Evolutionary conservation across 2,797 vertebrate species (phyloP).

Genomic region (Leptatherina wallacei): DNA sequence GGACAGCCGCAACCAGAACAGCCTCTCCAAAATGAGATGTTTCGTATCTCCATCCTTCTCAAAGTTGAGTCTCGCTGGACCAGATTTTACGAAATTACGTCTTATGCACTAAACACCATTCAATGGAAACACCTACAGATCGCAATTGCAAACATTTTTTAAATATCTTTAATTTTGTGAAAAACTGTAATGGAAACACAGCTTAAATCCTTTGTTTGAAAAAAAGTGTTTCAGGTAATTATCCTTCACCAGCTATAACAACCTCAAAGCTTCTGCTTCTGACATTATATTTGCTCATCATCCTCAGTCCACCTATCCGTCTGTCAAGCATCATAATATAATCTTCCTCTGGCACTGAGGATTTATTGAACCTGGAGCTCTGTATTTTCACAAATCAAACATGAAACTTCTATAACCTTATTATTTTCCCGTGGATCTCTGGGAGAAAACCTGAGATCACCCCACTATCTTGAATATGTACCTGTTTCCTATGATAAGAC

Average conservation of each 20-base stretch:
- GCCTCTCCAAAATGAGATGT: no score
- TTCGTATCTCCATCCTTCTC: no score
- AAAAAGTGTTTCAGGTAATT: conserved; percentile 13
- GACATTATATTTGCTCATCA: background rate
- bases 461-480: conserved; percentile 39
- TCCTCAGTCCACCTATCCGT: background rate
- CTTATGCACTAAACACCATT: no score
- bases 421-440: conserved; percentile 20
- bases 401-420: conserved; percentile 16
- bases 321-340: conserved; percentile 25
- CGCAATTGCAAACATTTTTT: no score
- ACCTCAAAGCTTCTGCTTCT: background rate
- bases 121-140: no score
- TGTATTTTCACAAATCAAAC: conserved; percentile 33
- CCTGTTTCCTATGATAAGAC: conserved; percentile 51
- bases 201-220: background rate
- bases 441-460: conserved; percentile 25
- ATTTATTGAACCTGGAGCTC: background rate
- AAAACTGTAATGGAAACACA: no score
- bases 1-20: no score
- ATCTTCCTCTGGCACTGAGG: conserved; percentile 22
- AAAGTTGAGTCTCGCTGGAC: no score
- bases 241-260: background rate
- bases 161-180: no score
- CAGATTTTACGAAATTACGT: no score